Base-by-base conservation (phyloP, 1,140 invertebrate genomes). In the Listronotus oregonensis region DNA sequence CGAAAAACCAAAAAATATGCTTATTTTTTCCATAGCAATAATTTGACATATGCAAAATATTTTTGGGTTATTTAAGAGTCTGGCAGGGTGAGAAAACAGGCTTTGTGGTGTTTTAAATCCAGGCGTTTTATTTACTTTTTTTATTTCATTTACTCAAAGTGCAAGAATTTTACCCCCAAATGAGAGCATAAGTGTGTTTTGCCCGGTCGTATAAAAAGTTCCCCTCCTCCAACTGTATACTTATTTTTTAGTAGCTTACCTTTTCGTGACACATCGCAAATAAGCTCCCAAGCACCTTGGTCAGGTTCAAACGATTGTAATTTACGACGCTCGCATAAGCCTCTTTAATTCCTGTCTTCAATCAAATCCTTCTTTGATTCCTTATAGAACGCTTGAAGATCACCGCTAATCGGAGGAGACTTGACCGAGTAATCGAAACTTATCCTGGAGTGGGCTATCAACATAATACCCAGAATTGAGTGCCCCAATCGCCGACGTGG, bases 401-500 rank as follows among this genome's bases (percentile, higher is more conserved):
- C n/a, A n/a, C n/a, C 95, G 31, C 86, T 83, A 77, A 99, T 96
- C 1, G 96, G 89, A 31, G 97, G 96, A 12, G 91, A 91, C 55
- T 89, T 85, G 5, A 81, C 87, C 31, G 88, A 77, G 78, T 92
- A 99, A 81, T 99, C 82, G 97, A 80, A 93, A 99, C 72, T 88
- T 87, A 66, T 99, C 97, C 80, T 93, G 87, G 17, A 99, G 83
- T 99, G 95, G 51, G 96, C 95, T 75, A 99, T 97, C 0, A 99
- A 82, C 98, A 99, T 99, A 49, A n/a, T n/a, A n/a, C n/a, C n/a
- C 97, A 97, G 86, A 99, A 99, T 78, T 99, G 98, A 1, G 98
- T 99, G 8, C 98, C 98, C 98, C 98, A 99, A 80, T 99, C 98
- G n/a, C 98, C 98, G 46, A 99, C 81, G 77, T 99, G 97, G 81